A percentile compares a stretch with the other conserved stretches of the same genome.
These are phyloP conservation scores for Melangyna quadrimaculata DNA, from an alignment of 2,888 invertebrate genomes.

Conservation along the genomic window DNA sequence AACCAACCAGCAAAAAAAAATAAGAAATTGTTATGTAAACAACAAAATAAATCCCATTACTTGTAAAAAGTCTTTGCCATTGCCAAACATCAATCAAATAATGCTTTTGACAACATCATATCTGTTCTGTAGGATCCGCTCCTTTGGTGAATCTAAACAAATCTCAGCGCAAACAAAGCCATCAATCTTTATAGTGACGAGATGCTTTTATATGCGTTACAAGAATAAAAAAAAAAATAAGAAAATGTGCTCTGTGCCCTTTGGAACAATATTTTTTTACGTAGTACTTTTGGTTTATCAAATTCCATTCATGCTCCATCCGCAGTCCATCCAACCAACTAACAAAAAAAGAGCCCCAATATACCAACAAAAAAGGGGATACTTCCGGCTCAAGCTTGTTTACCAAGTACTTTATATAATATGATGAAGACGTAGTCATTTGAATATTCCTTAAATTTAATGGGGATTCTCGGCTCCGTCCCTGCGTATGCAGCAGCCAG, in stretches of 20 bases:
- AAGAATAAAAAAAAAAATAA: background rate
- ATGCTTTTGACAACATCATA: slow-evolving; percentile 61
- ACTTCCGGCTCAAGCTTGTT: slow-evolving; percentile 31
- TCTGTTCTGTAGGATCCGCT: slow-evolving; percentile 15
- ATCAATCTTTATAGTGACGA: slow-evolving; percentile 63
- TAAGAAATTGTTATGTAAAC: slow-evolving; percentile 40
- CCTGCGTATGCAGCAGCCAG: background rate
- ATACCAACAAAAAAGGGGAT: background rate
- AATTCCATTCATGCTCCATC: slow-evolving; percentile 36
- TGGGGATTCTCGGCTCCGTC: background rate
- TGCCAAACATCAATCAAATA: slow-evolving; percentile 68
- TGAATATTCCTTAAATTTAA: slow-evolving; percentile 7
- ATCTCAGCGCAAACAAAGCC: slow-evolving; percentile 63
- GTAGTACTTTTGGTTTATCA: slow-evolving; percentile 26
- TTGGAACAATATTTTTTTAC: background rate
- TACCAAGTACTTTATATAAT: slow-evolving; percentile 11
- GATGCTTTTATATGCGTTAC: slow-evolving; percentile 13
- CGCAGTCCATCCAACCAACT: too few species aligned
- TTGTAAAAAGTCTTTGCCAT: slow-evolving; percentile 41
- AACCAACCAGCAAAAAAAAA: background rate
- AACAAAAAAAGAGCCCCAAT: background rate
- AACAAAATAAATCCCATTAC: slow-evolving; percentile 57
- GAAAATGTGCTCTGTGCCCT: background rate
- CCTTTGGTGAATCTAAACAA: slow-evolving; percentile 46
- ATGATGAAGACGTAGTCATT: slow-evolving; percentile 28